Evolutionary conservation across 2,113 vertebrate genomes (phyloP).

Genomic region (Colaptes auratus): DNA sequence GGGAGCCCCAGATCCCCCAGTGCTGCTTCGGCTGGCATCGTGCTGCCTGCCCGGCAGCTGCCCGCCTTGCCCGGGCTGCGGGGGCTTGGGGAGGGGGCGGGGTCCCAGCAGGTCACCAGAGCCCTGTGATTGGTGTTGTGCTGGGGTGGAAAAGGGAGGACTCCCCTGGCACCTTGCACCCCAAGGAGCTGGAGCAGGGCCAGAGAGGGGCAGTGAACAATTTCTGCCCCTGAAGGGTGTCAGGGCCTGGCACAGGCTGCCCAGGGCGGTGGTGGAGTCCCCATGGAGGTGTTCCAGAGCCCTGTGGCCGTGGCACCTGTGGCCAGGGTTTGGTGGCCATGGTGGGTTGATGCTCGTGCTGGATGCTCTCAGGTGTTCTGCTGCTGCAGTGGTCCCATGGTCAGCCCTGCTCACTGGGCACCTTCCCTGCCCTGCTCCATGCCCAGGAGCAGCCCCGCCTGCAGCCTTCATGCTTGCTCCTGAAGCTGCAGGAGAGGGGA

Average conservation of each 20-base stretch:
- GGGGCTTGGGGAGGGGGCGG: neutral
- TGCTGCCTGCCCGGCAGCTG: neutral
- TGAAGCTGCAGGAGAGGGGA: neutral
- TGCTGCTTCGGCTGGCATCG: neutral
- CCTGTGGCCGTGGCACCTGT: too few species aligned
- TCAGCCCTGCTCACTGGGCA: rapidly evolving
- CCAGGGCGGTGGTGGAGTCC: too few species aligned
- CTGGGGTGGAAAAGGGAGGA: neutral
- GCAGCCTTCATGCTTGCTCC: neutral
- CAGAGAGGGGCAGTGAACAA: too few species aligned
- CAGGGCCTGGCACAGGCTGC: too few species aligned
- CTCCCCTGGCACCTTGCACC: neutral
- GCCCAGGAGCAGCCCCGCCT: neutral
- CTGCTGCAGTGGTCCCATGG: neutral
- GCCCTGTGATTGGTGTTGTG: rapidly evolving
- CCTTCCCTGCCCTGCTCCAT: neutral
- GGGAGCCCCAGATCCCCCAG: neutral
- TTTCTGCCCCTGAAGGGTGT: too few species aligned
- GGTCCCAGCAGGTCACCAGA: rapidly evolving
- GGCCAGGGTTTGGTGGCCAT: too few species aligned
- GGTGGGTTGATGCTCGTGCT: too few species aligned
- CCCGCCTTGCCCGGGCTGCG: rapidly evolving
- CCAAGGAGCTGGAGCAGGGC: neutral
- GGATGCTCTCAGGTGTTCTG: too few species aligned
- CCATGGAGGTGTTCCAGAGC: too few species aligned